Percentiles rank a stretch among this genome's conserved stretches.
These are phyloP conservation scores for Campoletis sonorensis DNA, from an alignment of 1,140 invertebrate genomes.

Conservation along the genomic window DNA sequence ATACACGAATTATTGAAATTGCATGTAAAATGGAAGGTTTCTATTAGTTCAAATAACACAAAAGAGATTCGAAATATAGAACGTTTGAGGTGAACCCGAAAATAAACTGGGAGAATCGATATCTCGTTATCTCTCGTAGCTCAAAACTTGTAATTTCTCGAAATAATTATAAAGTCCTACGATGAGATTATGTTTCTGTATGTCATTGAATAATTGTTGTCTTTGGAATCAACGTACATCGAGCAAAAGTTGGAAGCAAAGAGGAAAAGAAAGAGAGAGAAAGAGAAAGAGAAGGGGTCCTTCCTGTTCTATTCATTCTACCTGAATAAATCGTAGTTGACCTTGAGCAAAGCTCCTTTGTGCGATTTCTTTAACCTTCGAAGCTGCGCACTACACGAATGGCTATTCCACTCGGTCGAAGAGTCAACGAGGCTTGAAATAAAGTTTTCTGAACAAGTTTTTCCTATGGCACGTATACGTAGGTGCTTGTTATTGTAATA, in stretches of 20 bases:
- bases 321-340: constrained; percentile 1
- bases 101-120: no score
- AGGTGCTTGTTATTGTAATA: background rate
- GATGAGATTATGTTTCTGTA: background rate
- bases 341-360: constrained; percentile 10
- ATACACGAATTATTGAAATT: no score
- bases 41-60: no score
- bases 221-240: background rate
- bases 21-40: no score
- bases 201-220: background rate
- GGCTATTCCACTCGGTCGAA: background rate
- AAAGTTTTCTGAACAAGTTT: background rate
- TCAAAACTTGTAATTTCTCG: no score
- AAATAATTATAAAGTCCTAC: no score
- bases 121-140: no score
- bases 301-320: background rate
- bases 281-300: background rate
- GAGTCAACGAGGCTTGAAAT: constrained; percentile 10
- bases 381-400: background rate
- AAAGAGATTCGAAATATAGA: no score
- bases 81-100: no score
- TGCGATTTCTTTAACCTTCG: background rate
- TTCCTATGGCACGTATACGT: background rate
- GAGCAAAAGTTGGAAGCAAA: background rate
- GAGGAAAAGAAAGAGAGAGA: background rate